phyloP scores from a whole-genome alignment of 2,113 vertebrate species.

The Notothenia rossii region DNA sequence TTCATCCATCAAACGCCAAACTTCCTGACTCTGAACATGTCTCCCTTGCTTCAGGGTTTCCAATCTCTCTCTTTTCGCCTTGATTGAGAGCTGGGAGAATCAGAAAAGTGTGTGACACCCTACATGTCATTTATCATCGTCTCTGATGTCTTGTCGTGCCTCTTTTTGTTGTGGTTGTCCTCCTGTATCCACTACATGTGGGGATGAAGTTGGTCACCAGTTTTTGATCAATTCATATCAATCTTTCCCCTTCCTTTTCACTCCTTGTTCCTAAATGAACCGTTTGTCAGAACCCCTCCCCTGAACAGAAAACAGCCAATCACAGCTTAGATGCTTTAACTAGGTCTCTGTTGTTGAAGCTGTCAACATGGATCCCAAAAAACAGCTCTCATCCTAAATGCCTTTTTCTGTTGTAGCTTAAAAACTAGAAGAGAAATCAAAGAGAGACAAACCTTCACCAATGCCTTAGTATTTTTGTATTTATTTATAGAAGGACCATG shows the following conservation, averaged over 20 bases:
- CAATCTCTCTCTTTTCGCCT: constrained; percentile 26
- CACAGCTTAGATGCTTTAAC: neutral
- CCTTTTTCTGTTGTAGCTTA: neutral
- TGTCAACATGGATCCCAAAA: neutral
- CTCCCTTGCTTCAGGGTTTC: constrained; percentile 51
- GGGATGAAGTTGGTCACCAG: neutral
- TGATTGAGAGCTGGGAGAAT: constrained; percentile 50
- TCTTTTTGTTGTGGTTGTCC: constrained; percentile 11
- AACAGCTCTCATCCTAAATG: neutral
- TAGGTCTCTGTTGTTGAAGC: no score
- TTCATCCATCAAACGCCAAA: constrained; percentile 46
- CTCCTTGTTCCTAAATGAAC: constrained; percentile 1
- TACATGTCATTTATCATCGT: constrained; percentile 33
- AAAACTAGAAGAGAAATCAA: neutral
- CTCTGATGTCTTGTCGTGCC: constrained; percentile 18
- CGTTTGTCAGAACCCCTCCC: neutral
- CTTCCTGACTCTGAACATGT: constrained; percentile 9
- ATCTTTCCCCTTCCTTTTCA: neutral
- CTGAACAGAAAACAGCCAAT: neutral
- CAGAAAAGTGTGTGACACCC: constrained; percentile 16
- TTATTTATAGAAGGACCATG: no score
- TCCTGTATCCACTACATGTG: neutral
- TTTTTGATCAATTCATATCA: neutral
- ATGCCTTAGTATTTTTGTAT: no score
- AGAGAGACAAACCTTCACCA: no score